Evolutionary conservation across 2,888 invertebrate species (phyloP), one percentile per base, ranked within the genome.

Genomic region (Spodoptera picta): DNA sequence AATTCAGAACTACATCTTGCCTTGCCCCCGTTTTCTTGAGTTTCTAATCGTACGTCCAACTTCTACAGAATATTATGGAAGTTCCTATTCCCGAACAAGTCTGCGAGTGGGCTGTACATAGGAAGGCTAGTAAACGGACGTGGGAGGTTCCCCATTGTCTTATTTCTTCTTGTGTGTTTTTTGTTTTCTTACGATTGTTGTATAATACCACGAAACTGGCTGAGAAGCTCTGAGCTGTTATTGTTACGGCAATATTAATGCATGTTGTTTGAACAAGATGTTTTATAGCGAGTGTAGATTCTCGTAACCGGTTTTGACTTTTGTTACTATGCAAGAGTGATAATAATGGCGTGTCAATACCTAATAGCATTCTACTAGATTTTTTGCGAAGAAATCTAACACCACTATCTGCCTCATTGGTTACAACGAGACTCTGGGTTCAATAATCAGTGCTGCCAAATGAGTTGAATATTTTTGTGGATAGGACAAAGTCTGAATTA

Each of bases 81-180:
- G 70, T 53, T 60, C 46, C 60, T 63, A 58, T 70, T 60, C 59
- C 57, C 60, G 19, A 51, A 72, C 44, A 57, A 64, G 71, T 66
- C 75, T 75, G 67, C 42, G 65, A 79, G 74, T 69, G 66, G 59
- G 49, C 48, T 51, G 57, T 49, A 54, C n/a, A 54, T 60, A 55
- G 62, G 69, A 58, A 72, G 60, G 62, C 56, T 47, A 41, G 49
- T 45, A 57, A 61, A 58, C 55, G 58, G 57, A 60, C 63, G 81
- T 80, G 71, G 82, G 80, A 66, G 75, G 66, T 63, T 58, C 54
- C 45, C 65, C 52, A 79, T 83, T 83, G 81, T 83, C 65, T 73
- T 63, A 52, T 72, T 64, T 67, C 68, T 62, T 60, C 45, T 45
- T 44, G 49, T 56, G 51, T 50, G n/a, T 48, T 75, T 73, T 54